These are phyloP conservation scores for Galagoides demidoff DNA, from an alignment of 2,797 vertebrate genomes.

Conservation along the genomic window DNA sequence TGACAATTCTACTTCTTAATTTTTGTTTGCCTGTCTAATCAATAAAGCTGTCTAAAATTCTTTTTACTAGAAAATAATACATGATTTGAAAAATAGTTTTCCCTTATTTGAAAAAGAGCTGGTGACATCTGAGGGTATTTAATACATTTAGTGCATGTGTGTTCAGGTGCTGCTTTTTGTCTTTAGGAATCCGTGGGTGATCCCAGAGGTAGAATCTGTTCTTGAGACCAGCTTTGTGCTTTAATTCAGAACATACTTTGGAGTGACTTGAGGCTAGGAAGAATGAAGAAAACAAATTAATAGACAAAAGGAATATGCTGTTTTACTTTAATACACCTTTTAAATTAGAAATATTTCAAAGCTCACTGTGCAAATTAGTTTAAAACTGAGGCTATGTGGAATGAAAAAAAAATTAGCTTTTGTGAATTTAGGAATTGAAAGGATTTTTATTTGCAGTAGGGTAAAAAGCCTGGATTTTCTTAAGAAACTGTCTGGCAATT, in stretches of 20 bases:
- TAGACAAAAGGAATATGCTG: background rate
- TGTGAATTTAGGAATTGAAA: background rate
- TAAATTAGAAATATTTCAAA: slow-evolving; percentile 29
- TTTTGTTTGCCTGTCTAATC: background rate
- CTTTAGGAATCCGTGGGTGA: background rate
- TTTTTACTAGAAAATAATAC: background rate
- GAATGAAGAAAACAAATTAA: background rate
- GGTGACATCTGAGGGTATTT: background rate
- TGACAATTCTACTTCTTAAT: background rate
- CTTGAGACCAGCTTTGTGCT: background rate
- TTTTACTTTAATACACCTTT: background rate
- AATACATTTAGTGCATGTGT: background rate
- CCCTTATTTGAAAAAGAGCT: background rate
- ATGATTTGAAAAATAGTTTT: background rate
- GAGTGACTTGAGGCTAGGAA: background rate
- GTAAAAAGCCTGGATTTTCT: background rate
- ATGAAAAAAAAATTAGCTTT: slow-evolving; percentile 14
- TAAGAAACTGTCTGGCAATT: background rate
- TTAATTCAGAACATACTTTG: background rate
- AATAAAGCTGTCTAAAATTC: background rate
- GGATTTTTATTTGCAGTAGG: background rate
- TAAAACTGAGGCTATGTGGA: background rate
- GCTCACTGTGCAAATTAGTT: background rate
- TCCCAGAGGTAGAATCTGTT: background rate
- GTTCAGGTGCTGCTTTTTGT: background rate